Evolutionary conservation across 2,888 invertebrate species (phyloP).

Genomic region (Chloroclystis v-ata): DNA sequence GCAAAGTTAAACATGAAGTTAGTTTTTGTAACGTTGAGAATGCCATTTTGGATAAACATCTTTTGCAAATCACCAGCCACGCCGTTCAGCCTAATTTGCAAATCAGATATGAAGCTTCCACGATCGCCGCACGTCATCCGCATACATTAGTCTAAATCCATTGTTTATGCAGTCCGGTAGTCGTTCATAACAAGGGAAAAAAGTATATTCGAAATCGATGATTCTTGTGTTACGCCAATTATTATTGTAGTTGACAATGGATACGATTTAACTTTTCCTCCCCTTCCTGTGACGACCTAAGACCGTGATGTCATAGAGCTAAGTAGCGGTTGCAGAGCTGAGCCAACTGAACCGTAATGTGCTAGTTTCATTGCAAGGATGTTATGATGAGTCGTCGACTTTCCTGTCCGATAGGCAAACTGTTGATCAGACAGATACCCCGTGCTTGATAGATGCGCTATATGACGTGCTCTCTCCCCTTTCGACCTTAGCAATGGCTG

Average conservation of each 20-base stretch:
- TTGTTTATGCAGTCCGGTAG: not conserved
- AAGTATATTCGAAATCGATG: not conserved
- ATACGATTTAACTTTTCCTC: not conserved
- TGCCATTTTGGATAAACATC: not conserved
- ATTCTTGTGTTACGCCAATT: not conserved
- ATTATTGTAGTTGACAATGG: not conserved
- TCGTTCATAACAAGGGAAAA: not conserved
- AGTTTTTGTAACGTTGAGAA: not conserved
- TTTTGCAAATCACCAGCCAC: not conserved
- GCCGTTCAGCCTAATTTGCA: not conserved
- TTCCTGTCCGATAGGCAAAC: not conserved
- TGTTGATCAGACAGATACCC: not conserved
- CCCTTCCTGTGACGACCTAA: not conserved
- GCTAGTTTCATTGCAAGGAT: not conserved
- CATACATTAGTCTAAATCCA: not conserved
- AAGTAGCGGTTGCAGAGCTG: not conserved
- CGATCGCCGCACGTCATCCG: not conserved
- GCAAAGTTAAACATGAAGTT: not conserved
- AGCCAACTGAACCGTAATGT: not conserved
- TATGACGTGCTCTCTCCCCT: not conserved
- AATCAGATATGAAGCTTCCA: not conserved
- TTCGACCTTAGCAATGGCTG: not conserved
- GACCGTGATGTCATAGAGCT: not conserved
- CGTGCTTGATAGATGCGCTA: not conserved
- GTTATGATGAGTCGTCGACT: not conserved